Conservation (phyloP, 2,888 invertebrate genomes). For the Metopia argyrocephala region DNA sequence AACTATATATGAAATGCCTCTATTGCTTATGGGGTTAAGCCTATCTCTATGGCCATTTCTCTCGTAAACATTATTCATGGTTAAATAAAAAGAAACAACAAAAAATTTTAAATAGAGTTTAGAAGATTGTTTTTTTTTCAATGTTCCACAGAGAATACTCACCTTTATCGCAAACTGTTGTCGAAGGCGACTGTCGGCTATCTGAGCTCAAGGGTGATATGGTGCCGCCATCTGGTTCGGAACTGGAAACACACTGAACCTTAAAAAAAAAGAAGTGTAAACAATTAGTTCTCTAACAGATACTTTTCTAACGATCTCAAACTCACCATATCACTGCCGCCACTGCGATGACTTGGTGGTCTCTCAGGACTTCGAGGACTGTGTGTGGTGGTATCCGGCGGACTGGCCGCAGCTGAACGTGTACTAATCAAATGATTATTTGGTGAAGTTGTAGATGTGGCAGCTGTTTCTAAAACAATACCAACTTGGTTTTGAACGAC, state of each 20-base stretch:
- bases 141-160: no score
- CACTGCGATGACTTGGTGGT: slow-evolving; percentile 77
- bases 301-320: background rate
- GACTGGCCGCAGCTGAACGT: slow-evolving; percentile 80
- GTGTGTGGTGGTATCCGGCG: slow-evolving; percentile 91
- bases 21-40: no score
- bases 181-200: slow-evolving; percentile 77
- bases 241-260: slow-evolving; percentile 93
- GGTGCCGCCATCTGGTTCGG: slow-evolving; percentile 86
- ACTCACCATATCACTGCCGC: slow-evolving; percentile 78
- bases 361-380: slow-evolving; percentile 85
- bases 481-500: slow-evolving; percentile 67
- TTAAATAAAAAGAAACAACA: no score
- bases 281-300: background rate
- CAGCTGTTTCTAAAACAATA: slow-evolving; percentile 70
- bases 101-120: no score
- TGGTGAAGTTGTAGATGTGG: slow-evolving; percentile 61
- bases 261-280: slow-evolving; percentile 75
- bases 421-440: slow-evolving; percentile 63
- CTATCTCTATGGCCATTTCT: no score
- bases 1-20: no score
- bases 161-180: slow-evolving; percentile 78
- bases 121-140: no score
- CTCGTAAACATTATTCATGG: no score
- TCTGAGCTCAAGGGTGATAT: slow-evolving; percentile 78